Evolutionary conservation across 1,140 invertebrate genomes (phyloP), one percentile per base, ranked within the genome.

Genomic region (Sycobia sp.): DNA sequence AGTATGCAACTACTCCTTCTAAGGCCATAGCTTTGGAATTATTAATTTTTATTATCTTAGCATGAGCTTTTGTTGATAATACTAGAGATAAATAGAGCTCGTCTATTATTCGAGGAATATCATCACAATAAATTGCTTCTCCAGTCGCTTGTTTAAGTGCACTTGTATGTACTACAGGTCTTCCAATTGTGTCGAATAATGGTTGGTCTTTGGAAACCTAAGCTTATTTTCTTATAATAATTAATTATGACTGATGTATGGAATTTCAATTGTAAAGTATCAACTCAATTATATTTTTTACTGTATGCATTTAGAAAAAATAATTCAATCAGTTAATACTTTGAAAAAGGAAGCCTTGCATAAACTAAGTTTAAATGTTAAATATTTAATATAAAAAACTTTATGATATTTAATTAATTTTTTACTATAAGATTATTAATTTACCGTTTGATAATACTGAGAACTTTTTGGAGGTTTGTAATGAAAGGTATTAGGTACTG

Each of bases 91-190:
- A 74, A 71, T 89, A 93, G 1, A 94, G 76, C 77, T 94, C 91
- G 18, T 86, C 84, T 68, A 88, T 80, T 58, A 86, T 82, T 51
- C 74, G 74, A 0, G 93, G 92, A 63, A 96, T 89, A 75, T 98
- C 95, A 79, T 96, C 94, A 67, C 90, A 89, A 75, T 97, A 98
- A 44, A 94, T 81, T 9, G 95, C 95, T 83, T 97, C 94, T 9
- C 95, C 95, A 4, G 91, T 90, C 1, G 90, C 89, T 82, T 97
- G 95, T 76, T 96, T 95, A 9, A 87, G 79, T 1, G 91, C 93
- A 8, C 93, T 92, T 4, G 84, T 70, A 75, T 98, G 95, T 1
- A 88, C 82, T 29, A 95, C 80, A 0, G 94, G 91, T 62, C 88
- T 84, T 7, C 94, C 93, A 36, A 98, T 85, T 10, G 88, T 81